Conservation (phyloP, 2,113 vertebrate species). For the Malaclemys terrapin region DNA sequence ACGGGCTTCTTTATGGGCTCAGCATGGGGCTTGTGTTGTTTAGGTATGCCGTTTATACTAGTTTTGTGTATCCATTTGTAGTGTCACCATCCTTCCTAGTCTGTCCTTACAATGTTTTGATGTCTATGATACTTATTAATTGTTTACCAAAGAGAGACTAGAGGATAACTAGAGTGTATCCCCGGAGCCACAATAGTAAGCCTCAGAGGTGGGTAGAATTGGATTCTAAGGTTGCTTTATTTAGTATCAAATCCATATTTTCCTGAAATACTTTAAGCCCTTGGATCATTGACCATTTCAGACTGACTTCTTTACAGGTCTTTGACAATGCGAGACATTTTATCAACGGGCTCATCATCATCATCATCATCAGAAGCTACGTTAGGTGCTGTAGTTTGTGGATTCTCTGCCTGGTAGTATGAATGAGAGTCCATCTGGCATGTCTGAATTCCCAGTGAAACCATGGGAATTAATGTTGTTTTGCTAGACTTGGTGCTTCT, state of each 20-base stretch:
- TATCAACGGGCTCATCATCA: fast-evolving
- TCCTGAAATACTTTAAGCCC: not conserved
- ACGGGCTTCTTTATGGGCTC: not conserved
- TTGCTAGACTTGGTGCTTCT: fast-evolving
- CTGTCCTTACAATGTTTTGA: fast-evolving
- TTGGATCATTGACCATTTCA: fast-evolving
- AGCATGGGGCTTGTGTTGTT: not conserved
- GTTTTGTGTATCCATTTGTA: not conserved
- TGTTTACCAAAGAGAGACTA: not conserved
- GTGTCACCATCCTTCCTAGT: not conserved
- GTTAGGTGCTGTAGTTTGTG: fast-evolving
- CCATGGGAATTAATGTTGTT: fast-evolving
- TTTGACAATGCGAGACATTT: fast-evolving
- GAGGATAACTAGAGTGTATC: not conserved
- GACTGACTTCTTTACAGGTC: not conserved
- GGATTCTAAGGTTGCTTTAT: not conserved
- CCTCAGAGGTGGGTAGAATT: not conserved
- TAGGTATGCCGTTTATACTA: fast-evolving
- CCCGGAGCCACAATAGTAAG: not conserved
- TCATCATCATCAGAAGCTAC: fast-evolving
- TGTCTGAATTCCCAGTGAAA: fast-evolving
- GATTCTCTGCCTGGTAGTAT: fast-evolving
- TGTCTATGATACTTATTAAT: not conserved
- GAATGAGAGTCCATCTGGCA: fast-evolving
- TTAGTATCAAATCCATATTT: not conserved